phyloP scores from a whole-genome alignment of 2,888 invertebrate genomes.

The Nesidiocoris tenuis region DNA sequence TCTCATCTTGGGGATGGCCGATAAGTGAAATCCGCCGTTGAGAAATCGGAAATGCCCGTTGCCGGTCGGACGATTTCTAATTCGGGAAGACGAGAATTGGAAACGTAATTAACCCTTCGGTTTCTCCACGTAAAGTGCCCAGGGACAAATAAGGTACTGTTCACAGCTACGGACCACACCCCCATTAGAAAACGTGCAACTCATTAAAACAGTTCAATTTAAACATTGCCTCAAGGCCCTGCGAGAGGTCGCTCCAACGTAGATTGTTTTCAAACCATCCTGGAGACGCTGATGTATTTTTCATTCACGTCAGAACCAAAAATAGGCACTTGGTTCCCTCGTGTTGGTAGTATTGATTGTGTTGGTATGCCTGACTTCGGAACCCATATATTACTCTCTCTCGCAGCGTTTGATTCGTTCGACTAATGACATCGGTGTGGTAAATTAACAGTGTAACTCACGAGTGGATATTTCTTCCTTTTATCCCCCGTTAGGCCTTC shows the following conservation, averaged over 20 bases:
- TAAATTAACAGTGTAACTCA: conserved; percentile 39
- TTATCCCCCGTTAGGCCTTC: neutral
- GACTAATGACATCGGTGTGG: conserved; percentile 34
- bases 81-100: neutral
- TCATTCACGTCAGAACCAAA: conserved; percentile 39
- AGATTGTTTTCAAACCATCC: conserved; percentile 36
- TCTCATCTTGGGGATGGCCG: neutral
- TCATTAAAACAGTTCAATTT: conserved; percentile 45
- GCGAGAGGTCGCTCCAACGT: neutral
- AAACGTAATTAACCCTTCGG: neutral
- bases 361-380: neutral
- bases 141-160: conserved; percentile 16
- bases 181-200: conserved; percentile 44
- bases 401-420: conserved; percentile 34
- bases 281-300: conserved; percentile 35
- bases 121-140: neutral
- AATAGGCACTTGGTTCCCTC: conserved; percentile 26
- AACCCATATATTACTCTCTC: conserved; percentile 38
- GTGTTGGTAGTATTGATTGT: neutral
- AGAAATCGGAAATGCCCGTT: neutral
- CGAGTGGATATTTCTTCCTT: conserved; percentile 28
- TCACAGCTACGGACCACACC: conserved; percentile 30
- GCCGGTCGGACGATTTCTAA: neutral
- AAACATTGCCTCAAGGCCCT: conserved; percentile 41
- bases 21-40: neutral